Evolutionary conservation across 2,888 invertebrate genomes (phyloP).

Genomic region (Andrena chrysosceles): DNA sequence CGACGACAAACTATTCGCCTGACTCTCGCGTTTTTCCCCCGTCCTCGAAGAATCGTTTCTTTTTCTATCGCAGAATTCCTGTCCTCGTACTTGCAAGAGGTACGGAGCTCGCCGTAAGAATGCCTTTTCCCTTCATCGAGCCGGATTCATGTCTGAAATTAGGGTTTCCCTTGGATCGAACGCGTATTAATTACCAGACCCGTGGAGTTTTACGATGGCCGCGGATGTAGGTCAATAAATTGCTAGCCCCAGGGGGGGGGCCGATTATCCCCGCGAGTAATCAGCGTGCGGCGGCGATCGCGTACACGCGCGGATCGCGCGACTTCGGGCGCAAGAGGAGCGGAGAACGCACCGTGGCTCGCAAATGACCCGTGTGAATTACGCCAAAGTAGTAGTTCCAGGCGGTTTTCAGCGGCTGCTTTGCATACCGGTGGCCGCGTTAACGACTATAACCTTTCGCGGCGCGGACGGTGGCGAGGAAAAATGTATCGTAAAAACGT

Average conservation of each 20-base stretch:
- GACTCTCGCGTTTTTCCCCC: conserved; percentile 2
- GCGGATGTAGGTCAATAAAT: conserved; percentile 35
- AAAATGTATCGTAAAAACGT: conserved; percentile 51
- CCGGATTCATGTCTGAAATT: not conserved
- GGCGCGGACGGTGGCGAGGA: conserved; percentile 18
- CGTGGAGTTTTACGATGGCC: not conserved
- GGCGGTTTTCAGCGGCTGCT: conserved; percentile 58
- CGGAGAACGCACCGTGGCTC: conserved; percentile 36
- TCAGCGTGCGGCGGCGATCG: conserved; percentile 15
- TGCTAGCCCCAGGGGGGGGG: not conserved
- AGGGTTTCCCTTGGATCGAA: conserved; percentile 11
- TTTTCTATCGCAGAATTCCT: not conserved
- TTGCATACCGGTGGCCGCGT: conserved; percentile 59
- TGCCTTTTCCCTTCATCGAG: not conserved
- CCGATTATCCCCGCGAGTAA: conserved; percentile 46
- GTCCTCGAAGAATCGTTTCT: not conserved
- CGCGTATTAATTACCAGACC: conserved; percentile 6
- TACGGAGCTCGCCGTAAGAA: not conserved
- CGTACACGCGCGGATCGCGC: conserved; percentile 29
- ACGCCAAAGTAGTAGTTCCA: conserved; percentile 61
- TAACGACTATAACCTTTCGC: conserved; percentile 59
- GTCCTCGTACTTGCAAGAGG: not conserved
- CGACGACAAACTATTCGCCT: conserved; percentile 43
- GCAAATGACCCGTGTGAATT: conserved; percentile 56
- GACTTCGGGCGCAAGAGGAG: conserved; percentile 15